Base-by-base conservation (phyloP, 2,888 invertebrate genomes). In the Stramonita haemastoma region DNA sequence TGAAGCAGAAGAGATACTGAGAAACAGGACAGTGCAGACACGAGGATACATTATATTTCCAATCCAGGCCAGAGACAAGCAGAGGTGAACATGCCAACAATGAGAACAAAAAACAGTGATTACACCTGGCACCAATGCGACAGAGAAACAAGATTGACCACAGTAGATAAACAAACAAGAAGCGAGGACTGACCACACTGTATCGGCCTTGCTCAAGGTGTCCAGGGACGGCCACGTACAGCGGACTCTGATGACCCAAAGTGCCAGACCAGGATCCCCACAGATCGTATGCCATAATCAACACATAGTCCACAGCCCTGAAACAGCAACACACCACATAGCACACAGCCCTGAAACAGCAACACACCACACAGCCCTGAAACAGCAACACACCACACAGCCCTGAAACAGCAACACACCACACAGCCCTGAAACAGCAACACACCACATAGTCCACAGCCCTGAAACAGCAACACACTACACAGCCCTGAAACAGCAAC, bases 221-320 rank as follows among this genome's bases (percentile, higher is more conserved):
- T 57, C 57, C 57, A 0, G 86, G 83, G 22, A 84, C 2, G 8
- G 46, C 26, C 26, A 13, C 29, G 13, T 19, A 29, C 57, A 86
- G 86, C 1, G 86, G 86, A 86, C 86, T 86, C 29, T 86, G 86
- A 19, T 86, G 60, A 19, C 60, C 66, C 32, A 86, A 32, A 34
- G 32, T 29, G 4, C 17, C 19, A 11, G 34, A 34, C 86, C 86
- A 86, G 17, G 86, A 1, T 4, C 86, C 86, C 86, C 86, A 86
- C 22, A 86, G 26, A 22, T 86, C 86, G 34, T 86, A 86, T 0
- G 86, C 34, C 86, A 86, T 86, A 26, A 86, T 60, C 22, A 86
- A 22, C 4, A 86, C 26, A 34, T 66, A 86, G 66, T 86, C 86
- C 86, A 66, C 86, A 26, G 4, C 60, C 22, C 81, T 81, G 36